Conservation (phyloP, 2,113 vertebrate genomes). For the Terrapene triunguis region DNA sequence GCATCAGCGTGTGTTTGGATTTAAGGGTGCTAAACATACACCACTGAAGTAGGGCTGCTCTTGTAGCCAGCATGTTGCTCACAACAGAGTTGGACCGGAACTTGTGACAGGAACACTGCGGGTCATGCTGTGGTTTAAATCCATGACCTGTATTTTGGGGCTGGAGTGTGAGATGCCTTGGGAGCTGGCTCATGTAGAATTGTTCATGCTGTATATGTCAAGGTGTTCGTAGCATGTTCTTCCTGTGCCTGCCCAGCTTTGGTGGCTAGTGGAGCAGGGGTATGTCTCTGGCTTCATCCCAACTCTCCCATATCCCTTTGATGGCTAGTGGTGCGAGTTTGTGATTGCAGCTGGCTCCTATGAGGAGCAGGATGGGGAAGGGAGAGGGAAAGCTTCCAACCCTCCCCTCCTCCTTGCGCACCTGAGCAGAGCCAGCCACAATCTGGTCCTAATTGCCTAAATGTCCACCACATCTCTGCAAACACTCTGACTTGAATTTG, state of each 20-base stretch:
- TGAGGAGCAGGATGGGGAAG: neutral
- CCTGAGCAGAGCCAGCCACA: neutral
- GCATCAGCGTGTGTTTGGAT: neutral
- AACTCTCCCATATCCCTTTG: neutral
- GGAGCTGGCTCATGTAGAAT: neutral
- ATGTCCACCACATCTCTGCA: neutral
- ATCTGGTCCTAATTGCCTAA: constrained; percentile 14
- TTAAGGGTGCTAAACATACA: neutral
- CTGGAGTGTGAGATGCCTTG: neutral
- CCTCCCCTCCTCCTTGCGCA: neutral
- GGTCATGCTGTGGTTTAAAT: neutral
- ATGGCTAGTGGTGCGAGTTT: neutral
- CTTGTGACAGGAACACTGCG: neutral
- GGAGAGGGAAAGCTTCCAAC: neutral
- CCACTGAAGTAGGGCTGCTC: neutral
- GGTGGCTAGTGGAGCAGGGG: neutral
- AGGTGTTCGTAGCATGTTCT: neutral
- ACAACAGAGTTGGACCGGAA: neutral
- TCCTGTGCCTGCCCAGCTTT: neutral
- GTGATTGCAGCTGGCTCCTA: neutral
- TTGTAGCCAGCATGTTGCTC: neutral
- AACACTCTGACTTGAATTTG: neutral
- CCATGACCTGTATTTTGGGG: neutral
- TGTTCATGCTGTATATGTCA: neutral
- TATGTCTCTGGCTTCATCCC: neutral